Percentiles rank a stretch among this genome's conserved stretches.
phyloP scores from a whole-genome alignment of 2,113 vertebrate genomes.

The Calyptommatus sinebrachiatus region DNA sequence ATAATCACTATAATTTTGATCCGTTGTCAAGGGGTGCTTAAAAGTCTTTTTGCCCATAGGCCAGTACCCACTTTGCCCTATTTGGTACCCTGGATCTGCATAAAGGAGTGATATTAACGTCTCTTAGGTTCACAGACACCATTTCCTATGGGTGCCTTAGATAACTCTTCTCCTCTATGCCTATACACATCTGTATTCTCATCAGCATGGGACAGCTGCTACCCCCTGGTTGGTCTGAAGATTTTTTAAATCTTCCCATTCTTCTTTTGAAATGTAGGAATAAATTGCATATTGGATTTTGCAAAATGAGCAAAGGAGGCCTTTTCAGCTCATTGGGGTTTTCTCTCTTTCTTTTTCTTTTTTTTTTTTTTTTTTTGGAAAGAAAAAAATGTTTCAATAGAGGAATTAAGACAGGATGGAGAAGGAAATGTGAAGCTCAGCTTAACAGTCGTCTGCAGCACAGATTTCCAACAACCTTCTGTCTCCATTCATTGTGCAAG shows the following conservation, averaged over 20 bases:
- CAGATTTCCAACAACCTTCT: slow-evolving; percentile 59
- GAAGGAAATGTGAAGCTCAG: slow-evolving; percentile 55
- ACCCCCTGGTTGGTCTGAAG: slow-evolving; percentile 59
- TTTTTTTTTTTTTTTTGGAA: not conserved
- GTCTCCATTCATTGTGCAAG: slow-evolving; percentile 46
- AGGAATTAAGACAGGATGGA: slow-evolving; percentile 56
- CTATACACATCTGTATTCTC: slow-evolving; percentile 53
- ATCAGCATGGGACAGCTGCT: slow-evolving; percentile 53
- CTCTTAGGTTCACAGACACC: slow-evolving; percentile 26
- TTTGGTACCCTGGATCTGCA: too few relatives aligned
- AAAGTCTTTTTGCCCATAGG: too few relatives aligned
- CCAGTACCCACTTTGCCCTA: too few relatives aligned
- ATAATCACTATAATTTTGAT: too few relatives aligned
- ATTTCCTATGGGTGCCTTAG: slow-evolving; percentile 38
- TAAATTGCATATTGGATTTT: slow-evolving; percentile 61
- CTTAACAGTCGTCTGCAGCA: slow-evolving; percentile 61
- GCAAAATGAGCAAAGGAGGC: slow-evolving; percentile 56
- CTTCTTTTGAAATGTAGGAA: slow-evolving; percentile 64
- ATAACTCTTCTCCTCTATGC: slow-evolving; percentile 41
- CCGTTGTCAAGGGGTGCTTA: too few relatives aligned
- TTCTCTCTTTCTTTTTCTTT: not conserved
- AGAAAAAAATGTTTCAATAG: slow-evolving; percentile 45
- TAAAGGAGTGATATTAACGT: too few relatives aligned
- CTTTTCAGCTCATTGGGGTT: slow-evolving; percentile 57
- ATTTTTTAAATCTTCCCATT: slow-evolving; percentile 61